Conservation (phyloP, 2,113 vertebrate species). For the Scophthalmus maximus region DNA sequence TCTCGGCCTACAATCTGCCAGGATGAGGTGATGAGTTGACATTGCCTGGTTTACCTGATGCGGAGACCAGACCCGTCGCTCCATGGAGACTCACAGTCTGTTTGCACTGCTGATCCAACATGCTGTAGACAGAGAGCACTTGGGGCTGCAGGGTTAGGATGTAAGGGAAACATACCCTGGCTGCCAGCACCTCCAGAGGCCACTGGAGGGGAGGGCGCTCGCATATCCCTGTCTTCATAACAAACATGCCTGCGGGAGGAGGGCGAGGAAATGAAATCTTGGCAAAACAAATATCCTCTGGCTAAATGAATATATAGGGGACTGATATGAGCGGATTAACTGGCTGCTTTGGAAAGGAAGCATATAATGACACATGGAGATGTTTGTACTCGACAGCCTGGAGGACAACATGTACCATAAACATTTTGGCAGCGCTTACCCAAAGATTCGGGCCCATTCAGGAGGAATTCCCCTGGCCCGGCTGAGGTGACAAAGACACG, state of each 20-base stretch:
- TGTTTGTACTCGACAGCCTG: neutral
- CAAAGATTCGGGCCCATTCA: constrained; percentile 76
- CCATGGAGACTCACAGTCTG: constrained; percentile 68
- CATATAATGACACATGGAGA: constrained; percentile 1
- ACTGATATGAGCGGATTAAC: constrained; percentile 22
- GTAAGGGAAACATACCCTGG: constrained; percentile 72
- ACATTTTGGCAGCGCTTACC: constrained; percentile 64
- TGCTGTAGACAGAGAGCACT: constrained; percentile 73
- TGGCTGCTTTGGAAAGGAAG: constrained; percentile 12
- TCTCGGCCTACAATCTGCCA: neutral
- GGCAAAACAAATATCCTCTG: constrained; percentile 49
- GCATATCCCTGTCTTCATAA: constrained; percentile 75
- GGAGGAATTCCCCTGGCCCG: constrained; percentile 75
- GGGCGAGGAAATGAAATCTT: constrained; percentile 36
- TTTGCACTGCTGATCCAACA: constrained; percentile 77
- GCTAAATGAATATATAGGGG: constrained; percentile 23
- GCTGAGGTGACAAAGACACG: constrained; percentile 52
- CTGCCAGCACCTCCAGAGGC: constrained; percentile 73
- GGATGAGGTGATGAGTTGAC: constrained; percentile 10
- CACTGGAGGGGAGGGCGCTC: constrained; percentile 77
- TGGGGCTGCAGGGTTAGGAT: constrained; percentile 68
- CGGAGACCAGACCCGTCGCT: constrained; percentile 63
- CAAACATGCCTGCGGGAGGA: constrained; percentile 77
- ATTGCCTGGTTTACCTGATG: constrained; percentile 63
- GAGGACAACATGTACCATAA: neutral